Evolutionary conservation across 1,140 invertebrate genomes (phyloP).

Genomic region (Meloidogyne chitwoodi): DNA sequence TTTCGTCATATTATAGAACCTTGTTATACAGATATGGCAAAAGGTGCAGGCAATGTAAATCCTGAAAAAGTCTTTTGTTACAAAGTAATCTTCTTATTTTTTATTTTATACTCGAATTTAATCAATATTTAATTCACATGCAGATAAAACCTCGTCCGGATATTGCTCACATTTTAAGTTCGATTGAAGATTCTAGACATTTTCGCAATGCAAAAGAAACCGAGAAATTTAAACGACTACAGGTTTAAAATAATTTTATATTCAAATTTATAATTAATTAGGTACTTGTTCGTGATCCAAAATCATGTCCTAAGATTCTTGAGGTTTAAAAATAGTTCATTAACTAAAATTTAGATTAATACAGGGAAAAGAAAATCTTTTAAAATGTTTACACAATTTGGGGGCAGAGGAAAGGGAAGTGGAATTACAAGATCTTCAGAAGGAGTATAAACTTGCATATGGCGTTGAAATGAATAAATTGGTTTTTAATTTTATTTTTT

Average conservation of each 20-base stretch:
- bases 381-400: background rate
- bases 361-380: constrained; percentile 7
- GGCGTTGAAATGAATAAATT: constrained; percentile 5
- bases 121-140: background rate
- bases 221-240: background rate
- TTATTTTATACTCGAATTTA: background rate
- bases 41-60: constrained; percentile 11
- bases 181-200: constrained; percentile 13
- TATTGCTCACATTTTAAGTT: constrained; percentile 6
- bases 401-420: background rate
- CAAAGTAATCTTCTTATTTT: background rate
- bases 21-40: constrained; percentile 15
- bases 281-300: constrained; percentile 7
- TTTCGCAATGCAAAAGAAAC: background rate
- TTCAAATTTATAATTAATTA: background rate
- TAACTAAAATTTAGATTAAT: background rate
- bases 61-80: constrained; percentile 16
- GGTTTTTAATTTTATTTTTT: background rate
- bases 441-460: background rate
- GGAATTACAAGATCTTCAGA: background rate
- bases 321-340: background rate
- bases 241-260: background rate
- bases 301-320: constrained; percentile 6
- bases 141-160: constrained; percentile 4
- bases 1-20: constrained; percentile 21